A percentile compares a stretch with the other conserved stretches of the same genome.
phyloP scores from a whole-genome alignment of 2,113 vertebrate species.

The Mola mola region DNA sequence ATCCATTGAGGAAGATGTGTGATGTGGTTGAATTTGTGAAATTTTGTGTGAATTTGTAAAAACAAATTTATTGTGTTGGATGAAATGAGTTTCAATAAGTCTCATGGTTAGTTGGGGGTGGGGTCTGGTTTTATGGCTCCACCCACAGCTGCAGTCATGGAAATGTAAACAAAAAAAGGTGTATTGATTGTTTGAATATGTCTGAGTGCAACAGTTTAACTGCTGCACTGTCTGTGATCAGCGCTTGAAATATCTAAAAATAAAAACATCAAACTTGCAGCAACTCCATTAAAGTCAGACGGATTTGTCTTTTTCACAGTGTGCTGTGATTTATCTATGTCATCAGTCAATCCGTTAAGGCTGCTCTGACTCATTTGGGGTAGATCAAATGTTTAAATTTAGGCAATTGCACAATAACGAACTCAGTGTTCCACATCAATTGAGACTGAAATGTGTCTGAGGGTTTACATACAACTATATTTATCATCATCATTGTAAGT shows the following conservation, averaged over 20 bases:
- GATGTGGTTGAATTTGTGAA: too few species aligned
- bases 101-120: not conserved
- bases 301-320: too few species aligned
- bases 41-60: not conserved
- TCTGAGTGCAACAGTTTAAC: conserved; percentile 22
- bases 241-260: conserved; percentile 43
- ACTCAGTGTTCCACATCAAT: conserved; percentile 5
- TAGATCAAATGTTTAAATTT: not conserved
- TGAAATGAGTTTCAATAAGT: not conserved
- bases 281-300: too few species aligned
- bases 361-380: conserved; percentile 16
- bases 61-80: not conserved
- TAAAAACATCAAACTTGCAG: not conserved
- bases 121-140: not conserved
- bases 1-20: too few species aligned
- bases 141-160: not conserved
- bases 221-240: conserved; percentile 34
- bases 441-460: too few species aligned
- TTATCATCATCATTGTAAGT: too few species aligned
- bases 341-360: too few species aligned
- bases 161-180: not conserved
- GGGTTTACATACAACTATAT: too few species aligned
- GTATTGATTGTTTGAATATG: conserved; percentile 12
- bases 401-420: conserved; percentile 19
- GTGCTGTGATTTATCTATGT: too few species aligned